These are phyloP conservation scores for Drosophila mauritiana DNA, from an alignment of 1,140 invertebrate genomes.

Conservation along the genomic window DNA sequence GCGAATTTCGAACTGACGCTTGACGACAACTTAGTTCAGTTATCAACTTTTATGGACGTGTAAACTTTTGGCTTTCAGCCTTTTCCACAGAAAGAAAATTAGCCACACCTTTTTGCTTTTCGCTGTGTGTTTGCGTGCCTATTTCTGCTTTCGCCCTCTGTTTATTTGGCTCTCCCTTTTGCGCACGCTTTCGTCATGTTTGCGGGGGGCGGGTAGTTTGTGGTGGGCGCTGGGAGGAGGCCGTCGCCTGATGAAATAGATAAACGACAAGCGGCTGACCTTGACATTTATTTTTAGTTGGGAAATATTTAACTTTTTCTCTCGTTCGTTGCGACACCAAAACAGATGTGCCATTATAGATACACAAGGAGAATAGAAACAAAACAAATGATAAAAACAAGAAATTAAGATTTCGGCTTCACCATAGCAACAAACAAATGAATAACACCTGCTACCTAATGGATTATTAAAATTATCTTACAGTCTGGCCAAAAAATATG, in stretches of 20 bases:
- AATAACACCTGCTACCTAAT: no score
- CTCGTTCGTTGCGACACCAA: slow-evolving; percentile 44
- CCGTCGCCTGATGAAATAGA: slow-evolving; percentile 8
- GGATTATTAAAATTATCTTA: no score
- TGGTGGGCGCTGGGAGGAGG: background rate
- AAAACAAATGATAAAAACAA: slow-evolving; percentile 8
- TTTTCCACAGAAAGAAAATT: slow-evolving; percentile 41
- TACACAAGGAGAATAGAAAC: slow-evolving; percentile 3
- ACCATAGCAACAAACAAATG: background rate
- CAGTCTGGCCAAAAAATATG: no score
- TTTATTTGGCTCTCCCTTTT: slow-evolving; percentile 27
- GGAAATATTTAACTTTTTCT: slow-evolving; percentile 71
- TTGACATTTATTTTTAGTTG: slow-evolving; percentile 82
- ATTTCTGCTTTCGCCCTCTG: slow-evolving; percentile 5
- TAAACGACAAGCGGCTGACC: slow-evolving; percentile 58
- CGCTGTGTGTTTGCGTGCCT: background rate
- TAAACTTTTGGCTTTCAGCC: slow-evolving; percentile 13
- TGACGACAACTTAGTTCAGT: slow-evolving; percentile 12
- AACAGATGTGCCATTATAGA: slow-evolving; percentile 38
- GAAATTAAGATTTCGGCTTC: slow-evolving; percentile 3
- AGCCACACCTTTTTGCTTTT: slow-evolving; percentile 52
- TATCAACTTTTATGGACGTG: background rate
- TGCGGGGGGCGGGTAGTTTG: background rate
- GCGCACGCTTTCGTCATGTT: slow-evolving; percentile 23
- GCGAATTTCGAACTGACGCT: slow-evolving; percentile 23